phyloP scores from a whole-genome alignment of 2,797 vertebrate species.

The Bradypus variegatus region DNA sequence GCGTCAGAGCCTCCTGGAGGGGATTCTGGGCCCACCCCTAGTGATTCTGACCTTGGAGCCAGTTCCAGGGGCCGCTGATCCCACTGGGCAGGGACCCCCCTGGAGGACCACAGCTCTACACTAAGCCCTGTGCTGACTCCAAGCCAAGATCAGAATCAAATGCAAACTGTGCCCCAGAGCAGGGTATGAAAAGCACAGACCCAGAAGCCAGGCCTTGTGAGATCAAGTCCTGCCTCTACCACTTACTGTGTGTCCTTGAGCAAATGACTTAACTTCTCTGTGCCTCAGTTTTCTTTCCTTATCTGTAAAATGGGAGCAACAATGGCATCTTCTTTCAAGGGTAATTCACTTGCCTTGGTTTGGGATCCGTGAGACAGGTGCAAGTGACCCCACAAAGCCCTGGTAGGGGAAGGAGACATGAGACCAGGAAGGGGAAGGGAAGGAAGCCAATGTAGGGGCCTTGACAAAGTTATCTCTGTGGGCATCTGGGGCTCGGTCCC shows the following conservation, averaged over 20 bases:
- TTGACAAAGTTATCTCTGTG: no score
- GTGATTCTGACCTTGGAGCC: not conserved
- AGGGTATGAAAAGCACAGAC: no score
- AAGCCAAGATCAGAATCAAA: not conserved
- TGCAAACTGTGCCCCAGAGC: fast-evolving
- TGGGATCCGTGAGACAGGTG: not conserved
- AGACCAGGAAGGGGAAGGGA: fast-evolving
- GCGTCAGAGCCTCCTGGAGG: fast-evolving
- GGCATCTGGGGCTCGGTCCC: no score
- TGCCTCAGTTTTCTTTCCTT: fast-evolving
- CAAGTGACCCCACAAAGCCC: no score
- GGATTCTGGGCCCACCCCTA: not conserved
- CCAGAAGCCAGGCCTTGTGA: not conserved
- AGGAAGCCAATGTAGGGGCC: fast-evolving
- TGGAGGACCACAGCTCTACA: fast-evolving
- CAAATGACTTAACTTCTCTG: not conserved
- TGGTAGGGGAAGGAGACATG: fast-evolving
- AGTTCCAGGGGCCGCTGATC: no score
- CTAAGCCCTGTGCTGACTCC: fast-evolving
- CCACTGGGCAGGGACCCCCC: fast-evolving
- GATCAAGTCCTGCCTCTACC: not conserved
- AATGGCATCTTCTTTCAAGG: not conserved
- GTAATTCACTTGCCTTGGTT: not conserved
- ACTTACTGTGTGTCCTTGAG: not conserved
- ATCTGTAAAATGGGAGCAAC: not conserved